Conservation (phyloP, 2,797 vertebrate genomes). For the Mastacembelus armatus region DNA sequence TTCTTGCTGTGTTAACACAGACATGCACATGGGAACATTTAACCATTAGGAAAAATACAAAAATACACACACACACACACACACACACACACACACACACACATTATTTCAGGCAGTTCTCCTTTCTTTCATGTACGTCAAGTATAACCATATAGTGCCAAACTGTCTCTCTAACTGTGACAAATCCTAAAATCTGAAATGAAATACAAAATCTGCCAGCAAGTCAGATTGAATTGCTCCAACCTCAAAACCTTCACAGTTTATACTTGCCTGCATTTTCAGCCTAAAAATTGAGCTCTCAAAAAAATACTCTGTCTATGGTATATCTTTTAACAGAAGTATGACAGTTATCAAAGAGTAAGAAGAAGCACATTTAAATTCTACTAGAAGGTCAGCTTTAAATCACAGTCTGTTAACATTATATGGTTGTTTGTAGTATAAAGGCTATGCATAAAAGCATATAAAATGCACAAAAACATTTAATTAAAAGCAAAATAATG, state of each 20-base stretch:
- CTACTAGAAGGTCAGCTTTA: too few species aligned
- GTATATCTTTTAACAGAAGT: background rate
- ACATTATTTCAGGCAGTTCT: too few species aligned
- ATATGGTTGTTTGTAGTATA: constrained; percentile 7
- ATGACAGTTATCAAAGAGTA: background rate
- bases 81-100: too few species aligned
- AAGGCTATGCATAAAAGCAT: background rate
- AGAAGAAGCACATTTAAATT: background rate
- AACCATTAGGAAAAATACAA: too few species aligned
- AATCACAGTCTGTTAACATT: background rate
- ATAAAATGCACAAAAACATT: background rate
- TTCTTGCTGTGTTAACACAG: too few species aligned
- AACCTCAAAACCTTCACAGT: constrained; percentile 1
- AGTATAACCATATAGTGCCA: too few species aligned
- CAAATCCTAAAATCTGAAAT: constrained; percentile 9
- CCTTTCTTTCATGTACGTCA: too few species aligned
- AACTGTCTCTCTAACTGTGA: too few species aligned
- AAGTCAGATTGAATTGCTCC: background rate
- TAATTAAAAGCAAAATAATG: constrained; percentile 3
- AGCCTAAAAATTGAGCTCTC: background rate
- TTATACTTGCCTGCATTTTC: background rate
- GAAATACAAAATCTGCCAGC: constrained; percentile 11
- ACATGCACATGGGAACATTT: too few species aligned
- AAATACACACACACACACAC: too few species aligned
- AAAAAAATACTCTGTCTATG: background rate